phyloP scores from a whole-genome alignment of 2,113 vertebrate genomes.

The Lampris incognitus region DNA sequence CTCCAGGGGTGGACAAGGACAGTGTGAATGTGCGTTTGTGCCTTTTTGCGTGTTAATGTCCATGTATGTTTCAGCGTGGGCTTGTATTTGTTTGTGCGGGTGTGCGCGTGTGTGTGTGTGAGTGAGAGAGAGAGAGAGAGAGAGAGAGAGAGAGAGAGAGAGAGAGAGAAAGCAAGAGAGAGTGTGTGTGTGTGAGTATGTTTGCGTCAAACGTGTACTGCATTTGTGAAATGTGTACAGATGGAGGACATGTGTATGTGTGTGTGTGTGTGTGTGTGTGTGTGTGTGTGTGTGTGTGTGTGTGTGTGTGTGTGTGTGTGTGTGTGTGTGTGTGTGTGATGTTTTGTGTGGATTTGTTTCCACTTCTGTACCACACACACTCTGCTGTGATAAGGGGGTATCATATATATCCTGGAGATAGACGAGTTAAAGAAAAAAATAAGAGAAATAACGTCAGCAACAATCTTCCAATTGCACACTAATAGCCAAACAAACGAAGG shows the following conservation, averaged over 20 bases:
- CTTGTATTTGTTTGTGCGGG: background rate
- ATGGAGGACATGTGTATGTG: background rate
- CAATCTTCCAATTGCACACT: background rate
- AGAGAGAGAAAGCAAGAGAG: no score
- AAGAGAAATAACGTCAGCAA: background rate
- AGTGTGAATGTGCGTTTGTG: slow-evolving; percentile 14
- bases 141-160: no score
- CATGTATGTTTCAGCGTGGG: background rate
- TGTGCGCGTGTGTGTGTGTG: background rate
- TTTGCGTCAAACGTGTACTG: no score
- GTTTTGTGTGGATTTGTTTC: background rate
- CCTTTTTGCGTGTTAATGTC: slow-evolving; percentile 7
- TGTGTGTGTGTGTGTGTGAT: background rate
- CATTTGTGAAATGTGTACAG: no score
- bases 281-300: background rate
- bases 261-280: slow-evolving; percentile 6
- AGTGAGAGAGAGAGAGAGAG: no score
- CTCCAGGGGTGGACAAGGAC: background rate
- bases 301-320: slow-evolving; percentile 6
- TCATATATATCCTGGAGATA: slow-evolving; percentile 7
- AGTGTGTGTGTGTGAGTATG: no score
- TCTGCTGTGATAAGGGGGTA: background rate
- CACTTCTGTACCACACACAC: no score
- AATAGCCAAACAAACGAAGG: background rate
- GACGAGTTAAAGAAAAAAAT: background rate